Evolutionary conservation across 2,797 vertebrate genomes (phyloP).

Genomic region (Spheniscus humboldti): DNA sequence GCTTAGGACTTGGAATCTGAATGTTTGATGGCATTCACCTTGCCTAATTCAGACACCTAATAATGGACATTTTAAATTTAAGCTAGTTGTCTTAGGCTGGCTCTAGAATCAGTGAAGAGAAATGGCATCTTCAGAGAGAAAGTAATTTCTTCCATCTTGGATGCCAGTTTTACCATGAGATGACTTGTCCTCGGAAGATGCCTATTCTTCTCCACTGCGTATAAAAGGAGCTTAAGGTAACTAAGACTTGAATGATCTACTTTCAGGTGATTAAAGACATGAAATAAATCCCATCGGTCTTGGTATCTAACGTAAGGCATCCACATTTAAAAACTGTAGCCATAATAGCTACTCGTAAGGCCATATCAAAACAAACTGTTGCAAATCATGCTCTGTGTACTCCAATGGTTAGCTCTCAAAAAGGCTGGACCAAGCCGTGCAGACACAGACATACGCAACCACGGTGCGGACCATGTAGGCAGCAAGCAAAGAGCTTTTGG

Average conservation of each 20-base stretch:
- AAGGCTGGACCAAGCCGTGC: not conserved
- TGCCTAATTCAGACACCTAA: not conserved
- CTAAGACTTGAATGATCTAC: not conserved
- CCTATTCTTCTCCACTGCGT: not conserved
- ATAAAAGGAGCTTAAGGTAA: not conserved
- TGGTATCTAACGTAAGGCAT: not conserved
- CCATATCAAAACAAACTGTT: not conserved
- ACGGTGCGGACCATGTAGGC: not conserved
- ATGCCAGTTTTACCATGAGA: not conserved
- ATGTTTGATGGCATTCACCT: not conserved
- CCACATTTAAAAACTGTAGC: constrained; percentile 14
- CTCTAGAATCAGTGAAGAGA: not conserved
- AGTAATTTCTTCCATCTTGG: not conserved
- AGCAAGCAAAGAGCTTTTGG: not conserved
- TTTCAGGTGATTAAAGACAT: not conserved
- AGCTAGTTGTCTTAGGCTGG: not conserved
- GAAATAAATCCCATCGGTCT: not conserved
- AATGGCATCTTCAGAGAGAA: not conserved
- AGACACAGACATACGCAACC: not conserved
- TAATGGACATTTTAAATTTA: not conserved
- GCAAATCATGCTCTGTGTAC: not conserved
- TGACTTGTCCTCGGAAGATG: not conserved
- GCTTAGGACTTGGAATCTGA: not conserved
- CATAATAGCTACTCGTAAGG: not conserved
- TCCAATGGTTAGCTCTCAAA: not conserved